A percentile compares a stretch with the other conserved stretches of the same genome.
These are phyloP conservation scores for Caprella mutica DNA, from an alignment of 2,888 invertebrate species.

Conservation along the genomic window DNA sequence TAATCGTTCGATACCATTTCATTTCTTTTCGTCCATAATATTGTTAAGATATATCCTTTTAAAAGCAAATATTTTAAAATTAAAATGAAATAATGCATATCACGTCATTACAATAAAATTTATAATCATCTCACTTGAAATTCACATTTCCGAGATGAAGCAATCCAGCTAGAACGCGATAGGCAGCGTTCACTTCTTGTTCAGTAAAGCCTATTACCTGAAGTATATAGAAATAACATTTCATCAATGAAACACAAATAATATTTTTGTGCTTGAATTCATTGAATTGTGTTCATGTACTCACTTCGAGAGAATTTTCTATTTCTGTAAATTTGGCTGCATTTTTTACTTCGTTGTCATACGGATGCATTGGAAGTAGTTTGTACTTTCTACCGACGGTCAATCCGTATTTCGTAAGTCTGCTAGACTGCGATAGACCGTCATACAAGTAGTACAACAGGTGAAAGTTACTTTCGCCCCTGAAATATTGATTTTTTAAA, in stretches of 20 bases:
- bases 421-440: slow-evolving; percentile 57
- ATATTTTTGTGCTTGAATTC: background rate
- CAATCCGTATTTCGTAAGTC: slow-evolving; percentile 55
- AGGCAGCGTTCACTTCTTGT: slow-evolving; percentile 57
- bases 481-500: too few species aligned
- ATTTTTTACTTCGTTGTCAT: slow-evolving; percentile 41
- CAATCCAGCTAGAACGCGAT: slow-evolving; percentile 60
- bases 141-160: slow-evolving; percentile 65
- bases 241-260: background rate
- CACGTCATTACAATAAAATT: too few species aligned
- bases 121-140: slow-evolving; percentile 54
- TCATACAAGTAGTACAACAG: slow-evolving; percentile 83
- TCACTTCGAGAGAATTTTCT: slow-evolving; percentile 31
- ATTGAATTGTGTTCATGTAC: background rate
- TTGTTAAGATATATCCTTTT: too few species aligned
- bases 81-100: too few species aligned
- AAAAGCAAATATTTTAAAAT: too few species aligned
- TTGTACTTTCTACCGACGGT: slow-evolving; percentile 58
- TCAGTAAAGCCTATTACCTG: slow-evolving; percentile 55
- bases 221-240: background rate
- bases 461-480: slow-evolving; percentile 78
- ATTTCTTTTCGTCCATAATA: too few species aligned
- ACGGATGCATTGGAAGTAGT: slow-evolving; percentile 53
- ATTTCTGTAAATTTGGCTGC: slow-evolving; percentile 34
- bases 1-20: too few species aligned